Conservation (phyloP, 1,140 invertebrate genomes). For the Leucophenga varia region DNA sequence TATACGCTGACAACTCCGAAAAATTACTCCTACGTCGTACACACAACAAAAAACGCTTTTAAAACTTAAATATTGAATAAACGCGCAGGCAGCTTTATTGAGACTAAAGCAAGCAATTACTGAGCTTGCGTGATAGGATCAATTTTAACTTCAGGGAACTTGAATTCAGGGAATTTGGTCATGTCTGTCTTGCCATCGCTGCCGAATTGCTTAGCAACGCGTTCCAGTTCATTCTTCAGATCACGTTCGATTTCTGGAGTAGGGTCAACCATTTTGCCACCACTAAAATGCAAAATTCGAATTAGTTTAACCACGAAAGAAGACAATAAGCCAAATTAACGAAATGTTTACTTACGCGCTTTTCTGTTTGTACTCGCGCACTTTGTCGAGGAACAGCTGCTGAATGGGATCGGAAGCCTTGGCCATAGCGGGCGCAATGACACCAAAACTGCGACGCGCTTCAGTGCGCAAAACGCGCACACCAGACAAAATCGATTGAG, state of each 20-base stretch:
- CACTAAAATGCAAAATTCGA: conserved; percentile 57
- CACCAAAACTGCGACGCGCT: conserved; percentile 64
- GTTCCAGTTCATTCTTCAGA: conserved; percentile 75
- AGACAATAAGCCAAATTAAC: background rate
- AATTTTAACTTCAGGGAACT: conserved; percentile 70
- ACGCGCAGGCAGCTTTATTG: too few relatives aligned
- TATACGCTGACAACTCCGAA: too few relatives aligned
- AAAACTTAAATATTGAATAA: too few relatives aligned
- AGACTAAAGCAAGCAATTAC: too few relatives aligned
- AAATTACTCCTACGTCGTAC: too few relatives aligned
- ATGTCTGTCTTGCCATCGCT: conserved; percentile 77
- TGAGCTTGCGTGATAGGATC: conserved; percentile 60
- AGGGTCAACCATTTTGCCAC: conserved; percentile 80
- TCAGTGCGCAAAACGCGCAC: conserved; percentile 43
- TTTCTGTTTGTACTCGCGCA: conserved; percentile 77
- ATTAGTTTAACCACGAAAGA: conserved; percentile 45
- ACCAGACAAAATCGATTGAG: conserved; percentile 43
- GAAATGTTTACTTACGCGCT: conserved; percentile 32
- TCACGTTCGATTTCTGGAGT: conserved; percentile 75
- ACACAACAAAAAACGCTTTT: too few relatives aligned
- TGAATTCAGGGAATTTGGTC: conserved; percentile 84
- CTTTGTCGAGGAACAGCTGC: conserved; percentile 90
- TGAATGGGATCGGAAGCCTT: conserved; percentile 87
- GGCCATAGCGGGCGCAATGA: conserved; percentile 69
- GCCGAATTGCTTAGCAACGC: conserved; percentile 76